A percentile compares a stretch with the other conserved stretches of the same genome.
phyloP scores from a whole-genome alignment of 2,888 invertebrate genomes.

The Lordiphosa fenestrarum region DNA sequence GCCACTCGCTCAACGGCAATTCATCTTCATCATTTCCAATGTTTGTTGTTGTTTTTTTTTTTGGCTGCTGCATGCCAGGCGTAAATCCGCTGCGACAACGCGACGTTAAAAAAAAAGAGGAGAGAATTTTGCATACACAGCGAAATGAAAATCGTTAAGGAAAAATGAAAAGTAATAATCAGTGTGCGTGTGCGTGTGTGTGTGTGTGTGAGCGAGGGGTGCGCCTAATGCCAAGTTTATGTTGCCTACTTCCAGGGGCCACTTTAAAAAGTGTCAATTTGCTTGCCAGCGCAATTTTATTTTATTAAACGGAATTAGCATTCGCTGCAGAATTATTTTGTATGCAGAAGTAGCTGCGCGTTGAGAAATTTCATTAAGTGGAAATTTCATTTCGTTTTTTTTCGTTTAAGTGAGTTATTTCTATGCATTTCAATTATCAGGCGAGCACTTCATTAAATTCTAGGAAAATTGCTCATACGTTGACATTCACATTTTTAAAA shows the following conservation, averaged over 20 bases:
- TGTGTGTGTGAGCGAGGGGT: constrained; percentile 4
- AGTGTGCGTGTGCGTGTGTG: constrained; percentile 24
- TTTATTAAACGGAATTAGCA: constrained; percentile 67
- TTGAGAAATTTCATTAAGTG: constrained; percentile 41
- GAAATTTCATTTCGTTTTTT: constrained; percentile 43
- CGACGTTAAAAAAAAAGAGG: constrained; percentile 19
- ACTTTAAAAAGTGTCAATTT: constrained; percentile 65
- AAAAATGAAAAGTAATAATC: constrained; percentile 72
- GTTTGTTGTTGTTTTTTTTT: constrained; percentile 1
- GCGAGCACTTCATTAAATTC: constrained; percentile 11
- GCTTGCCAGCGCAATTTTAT: constrained; percentile 48
- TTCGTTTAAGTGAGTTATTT: constrained; percentile 45
- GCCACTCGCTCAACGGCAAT: constrained; percentile 39
- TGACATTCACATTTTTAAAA: constrained; percentile 55
- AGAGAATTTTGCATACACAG: constrained; percentile 34
- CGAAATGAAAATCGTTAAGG: constrained; percentile 53
- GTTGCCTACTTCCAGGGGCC: constrained; percentile 59
- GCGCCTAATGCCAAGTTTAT: constrained; percentile 34
- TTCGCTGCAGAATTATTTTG: constrained; percentile 51
- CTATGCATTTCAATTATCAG: constrained; percentile 60
- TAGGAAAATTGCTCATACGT: constrained; percentile 28
- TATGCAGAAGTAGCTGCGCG: constrained; percentile 47
- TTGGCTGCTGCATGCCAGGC: constrained; percentile 46
- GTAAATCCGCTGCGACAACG: constrained; percentile 59
- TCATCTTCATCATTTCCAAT: constrained; percentile 66